Percentiles rank a stretch among this genome's conserved stretches.
Evolutionary conservation across 1,140 invertebrate species (phyloP).

Genomic region (Gonatopus flavifemur): DNA sequence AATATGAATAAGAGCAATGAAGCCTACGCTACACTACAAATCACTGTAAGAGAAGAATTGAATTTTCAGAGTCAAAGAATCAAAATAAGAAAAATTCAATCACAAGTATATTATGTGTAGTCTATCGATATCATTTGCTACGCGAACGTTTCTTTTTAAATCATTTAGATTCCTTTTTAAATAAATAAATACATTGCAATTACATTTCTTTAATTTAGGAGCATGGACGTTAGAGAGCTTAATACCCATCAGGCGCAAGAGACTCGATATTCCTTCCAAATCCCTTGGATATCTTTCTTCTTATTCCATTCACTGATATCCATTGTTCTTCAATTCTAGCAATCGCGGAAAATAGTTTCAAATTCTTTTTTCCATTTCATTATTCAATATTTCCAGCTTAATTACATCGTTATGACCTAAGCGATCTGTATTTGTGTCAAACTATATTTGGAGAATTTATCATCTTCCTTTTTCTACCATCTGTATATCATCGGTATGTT

Average conservation of each 20-base stretch:
- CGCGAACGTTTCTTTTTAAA: too few species aligned
- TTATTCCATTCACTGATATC: neutral
- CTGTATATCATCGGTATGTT: conserved; percentile 12
- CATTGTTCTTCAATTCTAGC: conserved; percentile 19
- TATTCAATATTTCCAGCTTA: conserved; percentile 21
- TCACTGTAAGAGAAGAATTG: too few species aligned
- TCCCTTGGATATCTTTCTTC: conserved; percentile 3
- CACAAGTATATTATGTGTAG: too few species aligned
- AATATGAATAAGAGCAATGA: too few species aligned
- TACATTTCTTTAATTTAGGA: conserved; percentile 29
- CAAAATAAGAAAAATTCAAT: too few species aligned
- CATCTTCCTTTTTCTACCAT: conserved; percentile 8
- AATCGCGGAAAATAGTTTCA: conserved; percentile 50
- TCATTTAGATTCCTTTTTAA: conserved; percentile 37
- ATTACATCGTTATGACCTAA: conserved; percentile 27
- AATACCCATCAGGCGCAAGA: conserved; percentile 32
- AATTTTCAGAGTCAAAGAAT: too few species aligned
- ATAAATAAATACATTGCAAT: conserved; percentile 48
- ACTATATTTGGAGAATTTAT: conserved; percentile 31
- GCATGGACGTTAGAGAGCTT: conserved; percentile 45
- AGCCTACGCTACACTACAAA: too few species aligned
- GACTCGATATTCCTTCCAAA: conserved; percentile 17
- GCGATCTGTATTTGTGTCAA: conserved; percentile 31
- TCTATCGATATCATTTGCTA: too few species aligned
- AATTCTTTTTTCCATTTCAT: conserved; percentile 19